Percentiles rank a stretch among this genome's conserved stretches.
phyloP scores from a whole-genome alignment of 2,797 vertebrate genomes.

The Varecia variegata region DNA sequence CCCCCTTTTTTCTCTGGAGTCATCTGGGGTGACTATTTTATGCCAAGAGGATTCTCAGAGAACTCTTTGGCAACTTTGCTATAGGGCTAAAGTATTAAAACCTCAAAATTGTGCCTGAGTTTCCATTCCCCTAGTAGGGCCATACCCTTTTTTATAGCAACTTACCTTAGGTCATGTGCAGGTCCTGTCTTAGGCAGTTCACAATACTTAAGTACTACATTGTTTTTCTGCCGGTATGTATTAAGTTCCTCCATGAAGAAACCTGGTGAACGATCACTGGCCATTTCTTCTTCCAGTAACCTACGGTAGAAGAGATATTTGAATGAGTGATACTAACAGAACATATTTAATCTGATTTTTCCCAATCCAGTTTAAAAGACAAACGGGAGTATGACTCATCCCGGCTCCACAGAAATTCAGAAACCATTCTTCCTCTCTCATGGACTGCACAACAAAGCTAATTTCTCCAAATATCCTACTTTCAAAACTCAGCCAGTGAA shows the following conservation, averaged over 20 bases:
- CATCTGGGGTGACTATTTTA: background rate
- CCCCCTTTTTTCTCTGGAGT: background rate
- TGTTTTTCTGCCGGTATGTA: conserved; percentile 52
- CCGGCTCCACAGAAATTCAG: background rate
- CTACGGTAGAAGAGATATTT: conserved; percentile 48
- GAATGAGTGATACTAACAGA: background rate
- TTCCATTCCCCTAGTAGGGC: background rate
- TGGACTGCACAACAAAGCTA: background rate
- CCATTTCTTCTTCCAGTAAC: conserved; percentile 54
- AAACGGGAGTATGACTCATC: background rate
- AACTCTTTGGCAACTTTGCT: background rate
- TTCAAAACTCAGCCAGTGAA: conserved; percentile 36
- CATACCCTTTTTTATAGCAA: background rate
- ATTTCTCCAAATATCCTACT: background rate
- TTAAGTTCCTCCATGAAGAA: conserved; percentile 68
- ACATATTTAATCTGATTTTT: background rate
- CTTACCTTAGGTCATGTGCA: conserved; percentile 77
- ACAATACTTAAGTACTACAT: accelerated
- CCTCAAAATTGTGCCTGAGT: background rate
- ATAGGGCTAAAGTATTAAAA: background rate
- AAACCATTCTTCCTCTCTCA: background rate
- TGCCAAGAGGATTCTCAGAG: background rate
- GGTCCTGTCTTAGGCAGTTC: background rate
- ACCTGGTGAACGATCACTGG: background rate
- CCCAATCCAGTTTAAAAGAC: background rate